These are phyloP conservation scores for Microtus oregoni DNA, from an alignment of 2,113 vertebrate species.

Conservation along the genomic window DNA sequence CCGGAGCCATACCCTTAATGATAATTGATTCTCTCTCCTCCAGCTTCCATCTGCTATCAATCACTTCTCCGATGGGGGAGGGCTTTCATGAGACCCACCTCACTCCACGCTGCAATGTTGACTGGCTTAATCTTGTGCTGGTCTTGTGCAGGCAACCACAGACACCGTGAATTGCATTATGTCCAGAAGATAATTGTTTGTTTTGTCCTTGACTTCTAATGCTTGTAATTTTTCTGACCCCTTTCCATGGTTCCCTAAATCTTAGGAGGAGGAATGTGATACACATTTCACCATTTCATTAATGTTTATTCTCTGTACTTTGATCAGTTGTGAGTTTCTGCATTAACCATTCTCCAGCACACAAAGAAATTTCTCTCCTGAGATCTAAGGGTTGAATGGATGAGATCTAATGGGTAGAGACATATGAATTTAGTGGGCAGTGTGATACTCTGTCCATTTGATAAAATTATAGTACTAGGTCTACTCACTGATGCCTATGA, in stretches of 20 bases:
- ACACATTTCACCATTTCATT: not conserved
- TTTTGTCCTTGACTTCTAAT: not conserved
- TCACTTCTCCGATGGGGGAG: not conserved
- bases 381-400: not conserved
- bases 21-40: not conserved
- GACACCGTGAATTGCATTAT: not conserved
- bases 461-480: not conserved
- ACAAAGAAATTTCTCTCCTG: not conserved
- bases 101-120: not conserved
- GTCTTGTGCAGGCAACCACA: not conserved
- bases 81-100: not conserved
- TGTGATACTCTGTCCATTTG: not conserved
- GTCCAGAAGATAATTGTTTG: not conserved
- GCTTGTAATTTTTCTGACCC: not conserved
- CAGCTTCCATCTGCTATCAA: not conserved
- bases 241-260: not conserved
- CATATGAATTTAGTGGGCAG: not conserved
- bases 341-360: not conserved
- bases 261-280: not conserved
- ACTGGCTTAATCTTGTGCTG: not conserved
- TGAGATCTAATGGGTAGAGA: not conserved
- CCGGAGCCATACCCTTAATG: not conserved
- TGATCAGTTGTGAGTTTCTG: not conserved
- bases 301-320: not conserved
- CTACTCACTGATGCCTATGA: not conserved